A percentile compares a stretch with the other conserved stretches of the same genome.
These are phyloP conservation scores for Cololabis saira DNA, from an alignment of 2,113 vertebrate genomes.

Conservation along the genomic window DNA sequence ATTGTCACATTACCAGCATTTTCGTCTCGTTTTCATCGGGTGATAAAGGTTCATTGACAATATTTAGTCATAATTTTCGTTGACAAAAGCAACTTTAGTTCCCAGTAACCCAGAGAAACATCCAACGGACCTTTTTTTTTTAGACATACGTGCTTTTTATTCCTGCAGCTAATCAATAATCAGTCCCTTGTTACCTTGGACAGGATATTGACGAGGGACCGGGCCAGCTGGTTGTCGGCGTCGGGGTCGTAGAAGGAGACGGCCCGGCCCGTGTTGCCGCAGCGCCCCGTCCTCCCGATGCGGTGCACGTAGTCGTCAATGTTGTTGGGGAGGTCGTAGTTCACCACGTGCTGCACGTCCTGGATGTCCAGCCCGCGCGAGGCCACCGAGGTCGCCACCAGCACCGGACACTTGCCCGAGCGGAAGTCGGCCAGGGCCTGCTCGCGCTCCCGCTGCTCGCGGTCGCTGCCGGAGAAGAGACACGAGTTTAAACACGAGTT, in stretches of 20 bases:
- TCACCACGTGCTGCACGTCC: constrained; percentile 94
- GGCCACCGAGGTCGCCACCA: constrained; percentile 95
- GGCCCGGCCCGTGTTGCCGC: constrained; percentile 90
- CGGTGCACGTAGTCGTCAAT: constrained; percentile 96
- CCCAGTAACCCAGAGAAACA: no score
- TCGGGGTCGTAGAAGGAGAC: constrained; percentile 88
- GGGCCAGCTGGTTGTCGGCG: constrained; percentile 82
- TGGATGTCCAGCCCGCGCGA: constrained; percentile 94
- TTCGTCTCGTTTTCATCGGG: no score
- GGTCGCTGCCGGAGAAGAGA: constrained; percentile 78
- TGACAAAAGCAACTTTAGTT: no score
- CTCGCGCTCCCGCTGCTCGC: constrained; percentile 92
- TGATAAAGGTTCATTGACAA: no score
- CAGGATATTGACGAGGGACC: constrained; percentile 86
- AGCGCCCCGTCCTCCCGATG: constrained; percentile 95
- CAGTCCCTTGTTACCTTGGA: constrained; percentile 80
- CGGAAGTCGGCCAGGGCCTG: constrained; percentile 89
- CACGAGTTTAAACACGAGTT: background rate
- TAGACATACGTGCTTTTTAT: no score
- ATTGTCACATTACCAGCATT: no score
- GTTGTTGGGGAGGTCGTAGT: constrained; percentile 90
- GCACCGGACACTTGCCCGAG: constrained; percentile 86
- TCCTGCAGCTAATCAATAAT: no score
- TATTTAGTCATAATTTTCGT: no score
- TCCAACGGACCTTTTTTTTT: no score